Conservation (phyloP, 1,140 invertebrate genomes). For the Brachionus sp. region DNA sequence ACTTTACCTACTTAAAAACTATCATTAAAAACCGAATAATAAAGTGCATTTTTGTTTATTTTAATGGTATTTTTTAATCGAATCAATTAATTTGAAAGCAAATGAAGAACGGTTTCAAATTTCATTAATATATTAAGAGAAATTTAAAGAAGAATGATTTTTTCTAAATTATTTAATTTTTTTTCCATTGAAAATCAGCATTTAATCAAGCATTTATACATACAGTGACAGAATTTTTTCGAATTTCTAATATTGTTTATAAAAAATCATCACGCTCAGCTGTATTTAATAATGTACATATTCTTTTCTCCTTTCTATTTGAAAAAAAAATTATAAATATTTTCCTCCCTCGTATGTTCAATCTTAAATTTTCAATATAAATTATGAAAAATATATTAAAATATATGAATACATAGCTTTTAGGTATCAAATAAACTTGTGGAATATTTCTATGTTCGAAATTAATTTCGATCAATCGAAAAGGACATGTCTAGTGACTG, state of each 20-base stretch:
- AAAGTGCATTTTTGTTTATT: no score
- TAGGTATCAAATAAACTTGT: slow-evolving; percentile 14
- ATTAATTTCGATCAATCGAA: background rate
- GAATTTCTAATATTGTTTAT: background rate
- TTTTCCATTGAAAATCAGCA: background rate
- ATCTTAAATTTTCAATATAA: background rate
- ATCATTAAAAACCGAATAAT: no score
- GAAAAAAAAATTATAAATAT: slow-evolving; percentile 8
- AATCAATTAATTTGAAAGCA: no score
- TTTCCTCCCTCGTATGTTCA: background rate
- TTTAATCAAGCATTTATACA: background rate
- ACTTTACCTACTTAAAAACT: no score
- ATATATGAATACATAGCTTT: slow-evolving; percentile 27
- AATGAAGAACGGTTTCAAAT: background rate
- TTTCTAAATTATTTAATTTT: background rate
- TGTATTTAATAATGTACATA: background rate
- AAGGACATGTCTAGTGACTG: background rate
- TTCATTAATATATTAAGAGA: background rate
- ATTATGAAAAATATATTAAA: slow-evolving; percentile 37
- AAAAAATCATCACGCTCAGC: background rate
- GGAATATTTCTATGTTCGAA: background rate
- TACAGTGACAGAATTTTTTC: background rate
- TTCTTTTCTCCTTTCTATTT: background rate
- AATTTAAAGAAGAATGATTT: background rate
- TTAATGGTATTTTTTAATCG: no score